Evolutionary conservation across 2,888 invertebrate genomes (phyloP).

Genomic region (Oxycera nigricornis): DNA sequence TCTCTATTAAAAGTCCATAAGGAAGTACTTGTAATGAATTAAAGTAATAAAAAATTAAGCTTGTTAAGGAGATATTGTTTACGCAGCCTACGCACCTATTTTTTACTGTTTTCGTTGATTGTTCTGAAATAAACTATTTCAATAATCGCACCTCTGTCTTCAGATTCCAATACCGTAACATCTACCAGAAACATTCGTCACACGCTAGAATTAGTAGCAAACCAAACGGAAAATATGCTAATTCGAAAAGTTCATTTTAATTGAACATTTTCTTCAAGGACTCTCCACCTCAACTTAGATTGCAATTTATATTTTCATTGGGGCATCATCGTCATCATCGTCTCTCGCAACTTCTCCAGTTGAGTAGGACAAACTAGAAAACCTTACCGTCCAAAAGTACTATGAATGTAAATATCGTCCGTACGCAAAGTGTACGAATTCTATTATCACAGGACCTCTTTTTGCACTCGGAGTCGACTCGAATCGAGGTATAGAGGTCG

Average conservation of each 20-base stretch:
- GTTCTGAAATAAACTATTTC: no score
- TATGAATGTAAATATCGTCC: background rate
- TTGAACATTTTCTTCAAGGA: background rate
- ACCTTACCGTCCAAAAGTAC: background rate
- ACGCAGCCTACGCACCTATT: no score
- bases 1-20: no score
- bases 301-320: background rate
- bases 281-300: background rate
- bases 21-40: no score
- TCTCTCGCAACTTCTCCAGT: constrained; percentile 2
- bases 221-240: constrained; percentile 14
- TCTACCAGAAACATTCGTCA: no score
- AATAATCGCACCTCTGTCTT: no score
- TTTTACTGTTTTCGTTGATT: no score
- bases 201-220: background rate
- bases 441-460: background rate
- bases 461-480: background rate
- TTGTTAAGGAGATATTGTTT: no score
- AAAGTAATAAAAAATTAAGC: no score
- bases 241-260: background rate
- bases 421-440: background rate
- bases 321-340: no score
- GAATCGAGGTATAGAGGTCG: no score
- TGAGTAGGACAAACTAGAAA: background rate
- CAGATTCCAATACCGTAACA: no score